phyloP scores from a whole-genome alignment of 2,113 vertebrate species.

The Leucopsar rothschildi region DNA sequence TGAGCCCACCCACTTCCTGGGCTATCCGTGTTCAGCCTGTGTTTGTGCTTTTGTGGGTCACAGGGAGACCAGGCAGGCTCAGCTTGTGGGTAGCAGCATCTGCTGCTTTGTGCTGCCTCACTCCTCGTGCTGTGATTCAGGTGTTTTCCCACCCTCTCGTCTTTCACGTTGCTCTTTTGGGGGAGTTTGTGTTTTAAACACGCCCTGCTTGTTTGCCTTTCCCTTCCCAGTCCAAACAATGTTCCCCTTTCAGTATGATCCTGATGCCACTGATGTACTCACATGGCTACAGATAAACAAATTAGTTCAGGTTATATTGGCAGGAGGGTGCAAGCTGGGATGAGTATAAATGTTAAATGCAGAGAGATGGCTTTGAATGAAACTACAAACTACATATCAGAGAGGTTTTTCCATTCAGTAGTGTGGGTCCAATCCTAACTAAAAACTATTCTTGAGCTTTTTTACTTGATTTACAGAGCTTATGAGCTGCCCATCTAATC shows the following conservation, averaged over 20 bases:
- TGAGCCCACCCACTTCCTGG: slow-evolving; percentile 12
- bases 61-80: not conserved
- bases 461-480: not conserved
- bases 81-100: not conserved
- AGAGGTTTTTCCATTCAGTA: not conserved
- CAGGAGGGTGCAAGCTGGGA: not conserved
- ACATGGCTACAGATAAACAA: not conserved
- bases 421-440: not conserved
- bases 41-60: not conserved
- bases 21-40: not conserved
- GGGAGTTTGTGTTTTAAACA: not conserved
- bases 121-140: not conserved
- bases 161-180: not conserved
- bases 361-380: not conserved
- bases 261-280: not conserved
- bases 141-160: not conserved
- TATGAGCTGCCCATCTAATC: not conserved
- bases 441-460: not conserved
- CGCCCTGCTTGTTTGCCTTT: not conserved
- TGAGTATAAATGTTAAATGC: not conserved
- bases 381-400: not conserved
- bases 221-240: not conserved
- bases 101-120: not conserved
- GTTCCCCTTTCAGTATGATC: not conserved
- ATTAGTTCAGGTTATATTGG: not conserved